These are phyloP conservation scores for Tympanuchus pallidicinctus DNA, from an alignment of 2,113 vertebrate genomes.

Conservation along the genomic window DNA sequence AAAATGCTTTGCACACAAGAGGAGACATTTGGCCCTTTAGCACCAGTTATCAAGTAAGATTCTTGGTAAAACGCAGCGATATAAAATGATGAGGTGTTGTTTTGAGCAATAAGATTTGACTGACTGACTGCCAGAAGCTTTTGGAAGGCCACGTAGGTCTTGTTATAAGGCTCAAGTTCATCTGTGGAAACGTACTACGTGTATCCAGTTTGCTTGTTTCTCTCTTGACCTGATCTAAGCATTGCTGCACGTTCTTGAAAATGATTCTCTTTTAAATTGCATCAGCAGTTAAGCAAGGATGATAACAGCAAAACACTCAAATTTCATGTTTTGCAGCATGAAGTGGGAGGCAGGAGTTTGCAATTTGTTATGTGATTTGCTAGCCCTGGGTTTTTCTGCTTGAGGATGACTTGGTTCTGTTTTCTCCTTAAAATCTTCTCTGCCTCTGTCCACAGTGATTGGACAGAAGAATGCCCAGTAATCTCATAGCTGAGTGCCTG, in stretches of 20 bases:
- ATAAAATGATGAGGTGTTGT: background rate
- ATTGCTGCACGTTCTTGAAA: background rate
- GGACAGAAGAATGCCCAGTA: background rate
- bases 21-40: constrained; percentile 94
- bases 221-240: background rate
- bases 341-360: background rate
- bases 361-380: background rate
- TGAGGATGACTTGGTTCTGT: background rate
- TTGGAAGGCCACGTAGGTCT: background rate
- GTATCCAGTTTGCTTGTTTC: background rate
- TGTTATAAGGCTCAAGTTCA: background rate
- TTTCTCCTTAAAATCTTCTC: background rate
- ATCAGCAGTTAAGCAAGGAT: background rate
- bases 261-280: background rate
- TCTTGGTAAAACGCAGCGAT: no score
- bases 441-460: background rate
- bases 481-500: background rate
- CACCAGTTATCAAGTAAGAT: constrained; percentile 91
- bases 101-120: background rate
- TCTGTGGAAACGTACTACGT: background rate
- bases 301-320: background rate
- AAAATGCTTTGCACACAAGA: constrained; percentile 91
- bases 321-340: background rate
- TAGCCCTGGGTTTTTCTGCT: background rate
- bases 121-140: background rate